Evolutionary conservation across 1,140 invertebrate species (phyloP), one percentile per base, ranked within the genome.

Genomic region (Polypedilum pembai): DNA sequence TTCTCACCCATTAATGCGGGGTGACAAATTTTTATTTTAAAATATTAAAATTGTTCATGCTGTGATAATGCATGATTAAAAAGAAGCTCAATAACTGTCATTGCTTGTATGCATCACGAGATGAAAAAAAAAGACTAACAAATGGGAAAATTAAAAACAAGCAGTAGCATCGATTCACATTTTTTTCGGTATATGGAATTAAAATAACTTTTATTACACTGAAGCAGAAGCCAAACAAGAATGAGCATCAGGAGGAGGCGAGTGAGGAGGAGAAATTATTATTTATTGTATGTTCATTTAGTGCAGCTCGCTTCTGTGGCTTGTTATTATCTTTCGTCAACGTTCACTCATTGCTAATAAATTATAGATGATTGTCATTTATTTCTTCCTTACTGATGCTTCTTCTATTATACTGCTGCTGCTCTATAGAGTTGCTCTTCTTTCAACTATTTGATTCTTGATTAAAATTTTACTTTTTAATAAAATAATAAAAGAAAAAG

Each of bases 291-390:
- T 33, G 24, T 33, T 33, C 24, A 33, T 21, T 18, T 69, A 21
- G 15, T 21, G 65, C 10, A 10, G 65, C 45, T 56, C 45, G 12
- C 65, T 20, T 33, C 24, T 33, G 24, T 33, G 17, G 65, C 17
- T 21, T 69, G 20, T 69, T 69, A 69, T 69, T 21, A 69, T 69
- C 20, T 69, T 69, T 18, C 20, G 17, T 21, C 65, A 20, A 18
- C 65, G 10, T 69, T 69, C 65, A 20, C 20, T 69, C 65, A 18
- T 18, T 69, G 65, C 65, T 69, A 69, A 69, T 69, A 69, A 69
- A 69, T 69, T 20, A 69, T 69, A 69, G 65, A 69, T 69, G 65
- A 69, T 69, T 69, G 65, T 69, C 65, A 69, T 69, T 69, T 69
- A 18, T 69, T 20, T 69, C 20, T 20, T 20, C 17, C 8, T 8